These are phyloP conservation scores for Chelmon rostratus DNA, from an alignment of 2,797 vertebrate species.

Conservation along the genomic window DNA sequence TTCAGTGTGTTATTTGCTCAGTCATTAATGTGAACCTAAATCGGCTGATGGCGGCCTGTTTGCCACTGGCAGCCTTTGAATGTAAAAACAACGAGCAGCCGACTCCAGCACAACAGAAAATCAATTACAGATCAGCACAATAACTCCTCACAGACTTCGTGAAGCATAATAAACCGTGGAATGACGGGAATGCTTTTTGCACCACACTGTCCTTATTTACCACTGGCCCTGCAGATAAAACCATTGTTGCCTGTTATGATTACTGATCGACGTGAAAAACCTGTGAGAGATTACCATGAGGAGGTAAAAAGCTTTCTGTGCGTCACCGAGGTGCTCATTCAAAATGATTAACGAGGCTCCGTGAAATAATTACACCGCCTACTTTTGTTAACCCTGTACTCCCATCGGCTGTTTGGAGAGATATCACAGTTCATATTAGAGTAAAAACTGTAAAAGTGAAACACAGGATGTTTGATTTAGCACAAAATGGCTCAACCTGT, in stretches of 20 bases:
- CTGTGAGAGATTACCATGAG: background rate
- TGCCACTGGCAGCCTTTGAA: background rate
- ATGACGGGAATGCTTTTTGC: conserved; percentile 11
- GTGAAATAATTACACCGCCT: background rate
- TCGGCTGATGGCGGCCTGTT: background rate
- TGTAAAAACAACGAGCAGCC: background rate
- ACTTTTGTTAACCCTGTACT: background rate
- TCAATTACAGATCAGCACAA: background rate
- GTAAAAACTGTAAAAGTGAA: background rate
- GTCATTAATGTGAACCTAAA: background rate
- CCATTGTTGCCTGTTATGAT: background rate
- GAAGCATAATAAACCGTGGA: background rate
- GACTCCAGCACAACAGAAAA: background rate
- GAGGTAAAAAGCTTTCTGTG: background rate
- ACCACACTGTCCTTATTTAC: background rate
- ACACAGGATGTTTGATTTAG: background rate
- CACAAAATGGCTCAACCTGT: too few relatives aligned
- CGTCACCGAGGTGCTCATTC: background rate
- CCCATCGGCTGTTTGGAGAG: background rate
- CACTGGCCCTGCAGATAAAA: background rate
- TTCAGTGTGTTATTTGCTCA: background rate
- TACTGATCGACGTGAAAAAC: background rate
- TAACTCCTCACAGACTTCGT: background rate
- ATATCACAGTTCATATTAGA: background rate
- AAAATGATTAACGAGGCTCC: background rate